Percentiles rank a stretch among this genome's conserved stretches.
Conservation (phyloP, 2,888 invertebrate species). For the Cartodere bifasciata region DNA sequence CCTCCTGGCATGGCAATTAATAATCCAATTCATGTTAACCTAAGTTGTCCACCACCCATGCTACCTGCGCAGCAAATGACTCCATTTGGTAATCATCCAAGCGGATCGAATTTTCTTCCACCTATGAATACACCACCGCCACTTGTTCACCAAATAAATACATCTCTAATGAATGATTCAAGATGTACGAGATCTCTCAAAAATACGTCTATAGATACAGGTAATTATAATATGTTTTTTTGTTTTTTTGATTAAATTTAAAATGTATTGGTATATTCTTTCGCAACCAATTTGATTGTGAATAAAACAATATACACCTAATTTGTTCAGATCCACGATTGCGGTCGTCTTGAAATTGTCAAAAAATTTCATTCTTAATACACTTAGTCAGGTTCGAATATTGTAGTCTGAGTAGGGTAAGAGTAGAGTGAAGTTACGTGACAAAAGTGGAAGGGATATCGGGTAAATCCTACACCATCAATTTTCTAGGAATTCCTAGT, state of each 20-base stretch:
- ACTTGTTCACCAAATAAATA: no score
- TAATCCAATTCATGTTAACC: slow-evolving; percentile 20
- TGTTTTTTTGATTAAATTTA: slow-evolving; percentile 1
- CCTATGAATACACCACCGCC: slow-evolving; percentile 38
- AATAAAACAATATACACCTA: background rate
- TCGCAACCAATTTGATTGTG: slow-evolving; percentile 1
- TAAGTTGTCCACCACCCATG: slow-evolving; percentile 27
- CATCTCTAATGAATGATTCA: slow-evolving; percentile 7
- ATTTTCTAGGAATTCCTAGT: no score
- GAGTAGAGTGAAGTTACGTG: no score
- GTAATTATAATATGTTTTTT: slow-evolving; percentile 22
- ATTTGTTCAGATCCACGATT: slow-evolving; percentile 1
- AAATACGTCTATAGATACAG: slow-evolving; percentile 20
- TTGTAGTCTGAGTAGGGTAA: no score
- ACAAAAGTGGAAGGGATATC: no score
- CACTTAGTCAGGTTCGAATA: no score
- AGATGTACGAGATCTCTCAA: background rate
- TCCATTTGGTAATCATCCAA: no score
- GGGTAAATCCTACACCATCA: no score
- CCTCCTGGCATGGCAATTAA: slow-evolving; percentile 25
- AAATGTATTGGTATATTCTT: background rate
- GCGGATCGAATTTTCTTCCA: no score
- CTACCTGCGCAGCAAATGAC: slow-evolving; percentile 19
- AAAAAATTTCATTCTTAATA: no score
- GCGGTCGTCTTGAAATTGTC: background rate